A percentile compares a stretch with the other conserved stretches of the same genome.
Conservation (phyloP, 2,888 invertebrate genomes). For the Coelinius sp. region DNA sequence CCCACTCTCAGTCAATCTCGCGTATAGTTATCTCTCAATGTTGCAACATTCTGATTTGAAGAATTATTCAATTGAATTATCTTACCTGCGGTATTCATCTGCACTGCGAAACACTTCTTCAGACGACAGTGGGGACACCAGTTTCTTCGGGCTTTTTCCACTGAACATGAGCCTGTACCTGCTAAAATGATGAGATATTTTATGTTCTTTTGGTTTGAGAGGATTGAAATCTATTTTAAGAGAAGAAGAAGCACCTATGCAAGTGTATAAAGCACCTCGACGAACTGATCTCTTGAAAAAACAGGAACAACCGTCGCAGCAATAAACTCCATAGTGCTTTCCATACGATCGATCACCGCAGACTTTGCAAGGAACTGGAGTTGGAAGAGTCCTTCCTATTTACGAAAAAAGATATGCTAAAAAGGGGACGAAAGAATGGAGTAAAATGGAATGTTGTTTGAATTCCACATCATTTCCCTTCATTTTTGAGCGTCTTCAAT, state of each 20-base stretch:
- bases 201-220: not conserved
- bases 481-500: too few species aligned
- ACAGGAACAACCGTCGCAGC: conserved; percentile 91
- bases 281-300: conserved; percentile 90
- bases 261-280: conserved; percentile 80
- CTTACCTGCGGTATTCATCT: conserved; percentile 84
- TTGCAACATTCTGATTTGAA: not conserved
- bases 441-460: not conserved
- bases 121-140: conserved; percentile 91
- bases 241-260: conserved; percentile 75
- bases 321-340: conserved; percentile 87
- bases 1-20: not conserved
- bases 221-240: not conserved
- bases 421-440: not conserved
- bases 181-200: conserved; percentile 70
- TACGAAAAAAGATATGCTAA: not conserved
- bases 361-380: conserved; percentile 81
- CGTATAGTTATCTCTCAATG: not conserved
- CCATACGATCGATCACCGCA: conserved; percentile 89
- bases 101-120: conserved; percentile 82
- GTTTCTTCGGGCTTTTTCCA: conserved; percentile 87
- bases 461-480: too few species aligned
- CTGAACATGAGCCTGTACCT: conserved; percentile 80
- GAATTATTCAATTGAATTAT: not conserved
- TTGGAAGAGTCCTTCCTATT: conserved; percentile 76